Evolutionary conservation across 2,888 invertebrate genomes (phyloP).

Genomic region (Polietes domitor): DNA sequence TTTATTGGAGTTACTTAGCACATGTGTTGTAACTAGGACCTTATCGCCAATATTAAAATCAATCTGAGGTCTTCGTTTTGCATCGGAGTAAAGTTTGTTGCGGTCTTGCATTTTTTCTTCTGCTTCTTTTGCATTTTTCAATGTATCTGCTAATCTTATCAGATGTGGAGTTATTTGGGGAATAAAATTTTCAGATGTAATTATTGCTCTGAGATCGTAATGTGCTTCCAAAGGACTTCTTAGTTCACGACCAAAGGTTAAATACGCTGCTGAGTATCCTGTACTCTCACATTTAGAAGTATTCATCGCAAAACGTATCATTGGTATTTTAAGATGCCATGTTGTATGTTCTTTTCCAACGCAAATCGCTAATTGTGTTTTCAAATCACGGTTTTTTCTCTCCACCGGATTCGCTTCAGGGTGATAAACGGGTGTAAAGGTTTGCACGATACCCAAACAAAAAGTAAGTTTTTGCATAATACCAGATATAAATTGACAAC

Average conservation of each 20-base stretch:
- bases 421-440: slow-evolving; percentile 73
- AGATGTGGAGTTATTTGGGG: slow-evolving; percentile 42
- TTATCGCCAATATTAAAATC: slow-evolving; percentile 5
- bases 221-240: slow-evolving; percentile 71
- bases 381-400: slow-evolving; percentile 37
- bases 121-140: slow-evolving; percentile 32
- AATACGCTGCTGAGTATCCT: slow-evolving; percentile 72
- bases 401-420: slow-evolving; percentile 76
- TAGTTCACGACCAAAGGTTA: slow-evolving; percentile 75
- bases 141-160: slow-evolving; percentile 14
- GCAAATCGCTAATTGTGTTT: slow-evolving; percentile 23
- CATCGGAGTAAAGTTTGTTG: slow-evolving; percentile 51
- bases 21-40: slow-evolving; percentile 16
- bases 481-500: slow-evolving; percentile 24
- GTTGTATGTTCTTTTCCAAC: slow-evolving; percentile 30
- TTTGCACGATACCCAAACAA: slow-evolving; percentile 43
- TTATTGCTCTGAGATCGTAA: slow-evolving; percentile 69
- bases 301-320: slow-evolving; percentile 78
- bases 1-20: slow-evolving; percentile 6
- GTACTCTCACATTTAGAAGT: slow-evolving; percentile 71
- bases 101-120: slow-evolving; percentile 71
- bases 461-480: slow-evolving; percentile 74
- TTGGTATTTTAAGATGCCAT: slow-evolving; percentile 68
- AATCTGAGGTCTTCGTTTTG: not conserved
- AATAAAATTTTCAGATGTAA: slow-evolving; percentile 65